Evolutionary conservation across 92 coral and sea anemone species (phyloP).

Genomic region (Paragorgia papillata): DNA sequence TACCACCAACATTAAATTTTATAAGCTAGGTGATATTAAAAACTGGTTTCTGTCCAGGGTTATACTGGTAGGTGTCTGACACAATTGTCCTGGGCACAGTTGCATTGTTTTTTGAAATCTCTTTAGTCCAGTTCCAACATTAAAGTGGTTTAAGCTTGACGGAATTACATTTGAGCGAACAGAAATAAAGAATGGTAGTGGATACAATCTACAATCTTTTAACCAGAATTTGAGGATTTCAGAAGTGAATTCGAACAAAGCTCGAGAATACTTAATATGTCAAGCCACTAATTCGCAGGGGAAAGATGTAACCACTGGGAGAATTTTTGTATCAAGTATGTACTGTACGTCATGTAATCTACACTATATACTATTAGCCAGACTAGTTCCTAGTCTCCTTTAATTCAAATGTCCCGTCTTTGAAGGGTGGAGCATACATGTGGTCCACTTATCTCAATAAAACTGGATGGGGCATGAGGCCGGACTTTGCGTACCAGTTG

Average conservation of each 20-base stretch:
- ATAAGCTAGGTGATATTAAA: too few species aligned
- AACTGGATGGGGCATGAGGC: too few species aligned
- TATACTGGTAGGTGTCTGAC: neutral
- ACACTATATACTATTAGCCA: too few species aligned
- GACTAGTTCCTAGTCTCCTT: too few species aligned
- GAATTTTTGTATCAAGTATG: neutral
- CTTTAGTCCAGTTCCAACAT: constrained; percentile 11
- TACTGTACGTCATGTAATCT: neutral
- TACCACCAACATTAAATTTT: too few species aligned
- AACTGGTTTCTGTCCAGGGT: too few species aligned
- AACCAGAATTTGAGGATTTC: constrained; percentile 6
- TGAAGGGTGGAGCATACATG: too few species aligned
- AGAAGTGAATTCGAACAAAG: neutral
- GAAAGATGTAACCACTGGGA: neutral
- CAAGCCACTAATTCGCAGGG: constrained; percentile 1
- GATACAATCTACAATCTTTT: neutral
- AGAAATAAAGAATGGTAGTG: neutral
- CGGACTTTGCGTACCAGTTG: too few species aligned
- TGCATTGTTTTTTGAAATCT: neutral
- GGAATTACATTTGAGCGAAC: neutral
- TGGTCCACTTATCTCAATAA: too few species aligned
- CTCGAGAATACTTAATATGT: constrained; percentile 11
- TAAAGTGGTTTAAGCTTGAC: constrained; percentile 15
- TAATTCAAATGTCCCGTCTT: too few species aligned
- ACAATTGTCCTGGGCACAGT: too few species aligned